Base-by-base conservation (phyloP, 2,113 vertebrate genomes). In the Eurystomus gularis region DNA sequence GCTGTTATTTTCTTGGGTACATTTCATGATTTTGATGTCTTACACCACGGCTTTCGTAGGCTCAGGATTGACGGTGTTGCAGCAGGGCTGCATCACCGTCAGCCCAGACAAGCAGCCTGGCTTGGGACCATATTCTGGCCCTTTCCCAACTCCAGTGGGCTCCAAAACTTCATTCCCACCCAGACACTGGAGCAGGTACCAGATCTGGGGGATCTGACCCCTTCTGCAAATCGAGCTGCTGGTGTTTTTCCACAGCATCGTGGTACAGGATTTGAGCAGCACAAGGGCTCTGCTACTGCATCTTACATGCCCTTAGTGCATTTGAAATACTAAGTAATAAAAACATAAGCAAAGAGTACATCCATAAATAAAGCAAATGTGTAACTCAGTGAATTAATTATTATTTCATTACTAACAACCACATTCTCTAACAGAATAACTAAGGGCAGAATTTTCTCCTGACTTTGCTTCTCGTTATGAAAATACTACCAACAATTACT, bases 241-340 rank as follows among this genome's bases (percentile, higher is more conserved):
- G 46, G 46, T 75, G 79, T 4, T 77, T 62, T 62, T 55, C 37
- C 73, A 40, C 19, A 28, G 71, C 10, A 3, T 23, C 13, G 7
- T 26, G 24, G 66, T 52, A 18, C 40, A 48, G 64, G 48, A 42
- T 19, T 9, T 11, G 42, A 82, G 52, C 29, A 76, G 35, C 52
- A 39, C 16, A 19, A 81, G 26, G 8, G 42, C 20, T 55, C 52
- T 73, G 75, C 66, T 58, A 16, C 78, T 13, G 10, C 14, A 1
- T 40, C 72, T 84, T 39, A 19, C 60, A 39, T 24, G 13, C 73
- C 94, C 52, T 76, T 44, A 84, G 77, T 57, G 82, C 86, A 73
- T 96, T 96, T 98, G 96, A 97, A 97, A 97, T 96, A 97, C 95
- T 97, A 96, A 95, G 40, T 72, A 94, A 97, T 97, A 96, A 97